phyloP scores from a whole-genome alignment of 2,113 vertebrate species.

The Albula goreensis region DNA sequence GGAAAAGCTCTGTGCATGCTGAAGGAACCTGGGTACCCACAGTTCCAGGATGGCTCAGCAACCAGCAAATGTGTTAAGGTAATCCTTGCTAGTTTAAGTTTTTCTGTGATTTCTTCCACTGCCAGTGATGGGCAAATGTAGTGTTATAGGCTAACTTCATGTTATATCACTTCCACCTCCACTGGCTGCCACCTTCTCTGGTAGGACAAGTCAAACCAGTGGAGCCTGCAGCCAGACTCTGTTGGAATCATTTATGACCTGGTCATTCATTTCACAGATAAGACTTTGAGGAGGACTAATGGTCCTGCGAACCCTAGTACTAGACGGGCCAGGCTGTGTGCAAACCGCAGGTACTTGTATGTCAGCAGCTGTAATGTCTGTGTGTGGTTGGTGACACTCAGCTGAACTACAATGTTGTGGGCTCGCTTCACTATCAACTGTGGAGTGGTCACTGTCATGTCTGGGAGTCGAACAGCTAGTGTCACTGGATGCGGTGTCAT shows the following conservation, averaged over 20 bases:
- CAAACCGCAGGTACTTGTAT: conserved; percentile 3
- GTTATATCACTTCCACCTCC: no score
- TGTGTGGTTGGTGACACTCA: no score
- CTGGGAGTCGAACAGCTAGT: no score
- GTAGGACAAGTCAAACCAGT: no score
- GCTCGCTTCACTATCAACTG: no score
- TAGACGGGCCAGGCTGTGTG: conserved; percentile 4
- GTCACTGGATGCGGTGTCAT: no score
- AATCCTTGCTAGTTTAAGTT: neutral
- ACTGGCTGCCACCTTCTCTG: no score
- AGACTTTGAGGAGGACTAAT: conserved; percentile 10
- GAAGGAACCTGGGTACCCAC: conserved; percentile 22
- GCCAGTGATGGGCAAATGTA: neutral
- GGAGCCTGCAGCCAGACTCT: no score
- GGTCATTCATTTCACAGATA: conserved; percentile 32
- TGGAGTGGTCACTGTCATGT: no score
- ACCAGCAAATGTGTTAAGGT: conserved; percentile 43
- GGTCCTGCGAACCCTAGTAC: conserved; percentile 9
- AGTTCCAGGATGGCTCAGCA: conserved; percentile 23
- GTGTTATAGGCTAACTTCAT: neutral
- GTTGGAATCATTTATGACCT: conserved; percentile 11
- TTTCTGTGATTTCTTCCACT: neutral
- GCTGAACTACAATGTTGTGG: no score
- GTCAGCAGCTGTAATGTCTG: neutral
- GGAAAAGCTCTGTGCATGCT: conserved; percentile 31